A percentile compares a stretch with the other conserved stretches of the same genome.
These are phyloP conservation scores for Tursiops truncatus DNA, from an alignment of 2,113 vertebrate genomes.

Conservation along the genomic window DNA sequence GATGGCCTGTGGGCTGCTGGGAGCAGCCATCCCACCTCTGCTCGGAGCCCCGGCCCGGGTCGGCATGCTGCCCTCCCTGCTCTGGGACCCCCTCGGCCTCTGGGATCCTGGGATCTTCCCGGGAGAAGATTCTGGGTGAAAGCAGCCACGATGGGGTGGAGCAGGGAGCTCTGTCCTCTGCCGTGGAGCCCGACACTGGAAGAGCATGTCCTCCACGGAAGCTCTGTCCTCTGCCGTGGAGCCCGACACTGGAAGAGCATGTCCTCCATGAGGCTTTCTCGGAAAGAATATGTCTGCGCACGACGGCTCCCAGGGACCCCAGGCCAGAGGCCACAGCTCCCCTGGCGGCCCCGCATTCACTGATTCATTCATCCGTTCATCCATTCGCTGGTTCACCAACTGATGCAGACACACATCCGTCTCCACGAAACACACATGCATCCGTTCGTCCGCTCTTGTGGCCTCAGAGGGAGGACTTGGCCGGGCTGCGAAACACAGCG, in stretches of 20 bases:
- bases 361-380: not conserved
- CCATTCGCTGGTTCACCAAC: no score
- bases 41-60: rapidly evolving
- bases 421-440: rapidly evolving
- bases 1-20: not conserved
- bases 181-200: not conserved
- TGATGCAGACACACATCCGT: rapidly evolving
- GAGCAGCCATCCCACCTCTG: not conserved
- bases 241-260: not conserved
- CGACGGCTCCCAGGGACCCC: not conserved
- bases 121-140: not conserved
- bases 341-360: not conserved
- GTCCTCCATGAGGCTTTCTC: not conserved
- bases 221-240: not conserved
- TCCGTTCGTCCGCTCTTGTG: no score
- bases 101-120: not conserved
- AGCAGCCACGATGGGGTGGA: not conserved
- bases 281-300: not conserved
- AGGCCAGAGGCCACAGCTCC: not conserved
- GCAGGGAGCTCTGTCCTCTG: not conserved
- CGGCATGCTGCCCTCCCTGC: rapidly evolving
- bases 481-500: rapidly evolving
- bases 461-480: not conserved
- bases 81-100: not conserved
- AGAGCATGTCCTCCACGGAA: not conserved